Conservation (phyloP, 1,140 invertebrate genomes). For the Bursaphelenchus mucronatus region DNA sequence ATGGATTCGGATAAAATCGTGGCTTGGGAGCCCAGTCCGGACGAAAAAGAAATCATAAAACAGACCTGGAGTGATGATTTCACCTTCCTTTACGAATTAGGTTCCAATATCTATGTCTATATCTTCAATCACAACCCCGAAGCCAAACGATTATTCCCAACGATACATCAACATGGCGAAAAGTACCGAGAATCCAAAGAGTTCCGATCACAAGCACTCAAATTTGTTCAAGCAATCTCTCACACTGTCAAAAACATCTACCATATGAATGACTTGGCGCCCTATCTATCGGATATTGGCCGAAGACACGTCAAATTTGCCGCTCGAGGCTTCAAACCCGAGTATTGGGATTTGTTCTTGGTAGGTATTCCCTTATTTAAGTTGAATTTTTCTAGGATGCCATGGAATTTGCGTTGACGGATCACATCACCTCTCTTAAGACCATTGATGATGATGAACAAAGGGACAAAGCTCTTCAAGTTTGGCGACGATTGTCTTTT, state of each 20-base stretch:
- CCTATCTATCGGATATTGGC: constrained; percentile 46
- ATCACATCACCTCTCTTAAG: constrained; percentile 33
- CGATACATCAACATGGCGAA: constrained; percentile 53
- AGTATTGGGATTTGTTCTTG: constrained; percentile 59
- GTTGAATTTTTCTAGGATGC: constrained; percentile 49
- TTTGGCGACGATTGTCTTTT: constrained; percentile 54
- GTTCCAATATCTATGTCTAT: constrained; percentile 51
- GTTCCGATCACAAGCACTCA: constrained; percentile 54
- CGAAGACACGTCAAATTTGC: constrained; percentile 56
- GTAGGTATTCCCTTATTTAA: constrained; percentile 33
- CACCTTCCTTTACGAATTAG: constrained; percentile 58
- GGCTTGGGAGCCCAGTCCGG: constrained; percentile 38
- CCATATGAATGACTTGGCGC: constrained; percentile 54
- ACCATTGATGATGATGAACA: constrained; percentile 39
- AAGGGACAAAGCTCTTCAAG: constrained; percentile 40
- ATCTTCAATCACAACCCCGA: constrained; percentile 57
- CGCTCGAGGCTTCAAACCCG: constrained; percentile 53
- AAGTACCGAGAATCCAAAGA: constrained; percentile 48
- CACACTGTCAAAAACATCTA: constrained; percentile 59
- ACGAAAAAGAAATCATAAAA: constrained; percentile 53
- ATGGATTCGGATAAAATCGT: constrained; percentile 19
- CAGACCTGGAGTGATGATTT: constrained; percentile 59
- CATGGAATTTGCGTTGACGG: constrained; percentile 47
- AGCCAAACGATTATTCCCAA: constrained; percentile 53
- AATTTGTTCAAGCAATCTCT: constrained; percentile 57